Percentiles rank a stretch among this genome's conserved stretches.
phyloP scores from a whole-genome alignment of 1,140 invertebrate species.

The Apis mellifera region DNA sequence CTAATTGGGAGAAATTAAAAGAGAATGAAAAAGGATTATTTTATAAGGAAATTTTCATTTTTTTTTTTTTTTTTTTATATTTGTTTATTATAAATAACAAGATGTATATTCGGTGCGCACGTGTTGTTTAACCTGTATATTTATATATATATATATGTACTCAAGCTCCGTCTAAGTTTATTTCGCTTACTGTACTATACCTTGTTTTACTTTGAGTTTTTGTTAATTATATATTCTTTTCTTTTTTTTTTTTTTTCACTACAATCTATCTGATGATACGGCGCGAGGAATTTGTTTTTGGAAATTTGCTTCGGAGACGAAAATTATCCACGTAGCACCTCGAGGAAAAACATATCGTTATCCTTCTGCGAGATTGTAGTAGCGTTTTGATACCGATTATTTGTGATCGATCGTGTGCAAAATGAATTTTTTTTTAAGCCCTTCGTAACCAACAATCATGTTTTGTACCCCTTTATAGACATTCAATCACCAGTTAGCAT shows the following conservation, averaged over 20 bases:
- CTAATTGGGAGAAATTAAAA: neutral
- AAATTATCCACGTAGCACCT: slow-evolving; percentile 43
- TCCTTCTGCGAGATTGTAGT: slow-evolving; percentile 55
- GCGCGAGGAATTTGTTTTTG: slow-evolving; percentile 45
- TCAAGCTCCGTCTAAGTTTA: slow-evolving; percentile 76
- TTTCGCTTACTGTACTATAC: slow-evolving; percentile 68
- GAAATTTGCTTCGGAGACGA: slow-evolving; percentile 43
- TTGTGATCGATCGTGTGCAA: slow-evolving; percentile 43
- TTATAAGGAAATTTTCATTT: neutral
- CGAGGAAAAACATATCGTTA: slow-evolving; percentile 38
- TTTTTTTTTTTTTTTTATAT: slow-evolving; percentile 52
- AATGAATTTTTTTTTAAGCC: slow-evolving; percentile 49
- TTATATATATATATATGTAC: slow-evolving; percentile 70
- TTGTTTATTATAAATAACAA: slow-evolving; percentile 82
- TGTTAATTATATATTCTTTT: slow-evolving; percentile 54
- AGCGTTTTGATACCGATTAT: slow-evolving; percentile 46
- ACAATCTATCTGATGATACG: slow-evolving; percentile 54
- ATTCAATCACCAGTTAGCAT: slow-evolving; percentile 45
- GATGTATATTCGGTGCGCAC: slow-evolving; percentile 80
- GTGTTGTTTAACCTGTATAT: slow-evolving; percentile 75
- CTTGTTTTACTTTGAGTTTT: slow-evolving; percentile 64
- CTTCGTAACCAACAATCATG: slow-evolving; percentile 53
- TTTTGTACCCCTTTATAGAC: slow-evolving; percentile 34
- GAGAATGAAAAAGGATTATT: neutral
- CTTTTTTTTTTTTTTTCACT: slow-evolving; percentile 44